These are phyloP conservation scores for Salmo trutta DNA, from an alignment of 2,797 vertebrate genomes.

Conservation along the genomic window DNA sequence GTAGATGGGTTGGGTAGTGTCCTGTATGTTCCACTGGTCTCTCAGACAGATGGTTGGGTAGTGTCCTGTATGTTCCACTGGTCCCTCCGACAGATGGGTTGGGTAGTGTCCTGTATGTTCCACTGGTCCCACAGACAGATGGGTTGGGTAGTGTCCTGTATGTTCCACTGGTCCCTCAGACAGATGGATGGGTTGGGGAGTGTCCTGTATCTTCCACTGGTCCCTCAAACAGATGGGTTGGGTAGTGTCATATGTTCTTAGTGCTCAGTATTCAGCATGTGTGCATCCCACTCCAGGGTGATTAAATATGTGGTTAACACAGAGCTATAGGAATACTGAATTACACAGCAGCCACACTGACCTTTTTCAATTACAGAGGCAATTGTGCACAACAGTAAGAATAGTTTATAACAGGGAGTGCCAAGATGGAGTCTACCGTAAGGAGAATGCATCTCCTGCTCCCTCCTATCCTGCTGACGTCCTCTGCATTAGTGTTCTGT, in stretches of 20 bases:
- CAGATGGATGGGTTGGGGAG: no score
- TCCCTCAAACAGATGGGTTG: neutral
- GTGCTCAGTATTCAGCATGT: conserved; percentile 59
- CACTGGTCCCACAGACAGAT: no score
- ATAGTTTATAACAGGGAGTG: conserved; percentile 75
- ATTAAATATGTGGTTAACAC: conserved; percentile 82
- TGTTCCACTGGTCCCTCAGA: no score
- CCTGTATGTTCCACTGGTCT: conserved; percentile 51
- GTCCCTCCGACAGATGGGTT: no score
- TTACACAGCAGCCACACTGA: conserved; percentile 75
- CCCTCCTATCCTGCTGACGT: conserved; percentile 52
- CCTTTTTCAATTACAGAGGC: conserved; percentile 83
- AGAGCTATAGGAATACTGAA: conserved; percentile 78
- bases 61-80: conserved; percentile 42
- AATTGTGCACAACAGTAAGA: conserved; percentile 74
- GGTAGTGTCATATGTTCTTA: conserved; percentile 26
- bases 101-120: no score
- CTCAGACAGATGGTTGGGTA: conserved; percentile 22
- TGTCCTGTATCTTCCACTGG: neutral
- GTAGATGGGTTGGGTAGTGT: conserved; percentile 18
- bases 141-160: no score
- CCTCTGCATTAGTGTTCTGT: conserved; percentile 58
- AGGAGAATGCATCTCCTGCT: conserved; percentile 68
- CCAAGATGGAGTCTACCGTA: conserved; percentile 59
- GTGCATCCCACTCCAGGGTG: conserved; percentile 59